Evolutionary conservation across 2,113 vertebrate genomes (phyloP).

Genomic region (Ptychochromis oligacanthus): DNA sequence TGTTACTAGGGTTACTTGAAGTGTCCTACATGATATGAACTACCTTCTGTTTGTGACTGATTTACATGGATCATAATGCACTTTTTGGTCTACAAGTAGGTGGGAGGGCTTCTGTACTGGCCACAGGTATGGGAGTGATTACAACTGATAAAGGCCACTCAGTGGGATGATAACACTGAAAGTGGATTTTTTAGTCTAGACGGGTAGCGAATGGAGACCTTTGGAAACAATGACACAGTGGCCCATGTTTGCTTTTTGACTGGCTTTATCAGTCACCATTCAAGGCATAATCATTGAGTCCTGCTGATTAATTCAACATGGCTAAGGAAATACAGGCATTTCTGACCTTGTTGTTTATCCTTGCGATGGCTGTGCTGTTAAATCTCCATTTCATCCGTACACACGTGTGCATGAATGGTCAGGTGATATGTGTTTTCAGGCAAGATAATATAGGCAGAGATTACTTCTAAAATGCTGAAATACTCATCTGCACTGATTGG

Average conservation of each 20-base stretch:
- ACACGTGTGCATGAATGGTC: not conserved
- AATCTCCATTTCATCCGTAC: not conserved
- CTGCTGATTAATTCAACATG: not conserved
- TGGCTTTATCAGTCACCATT: not conserved
- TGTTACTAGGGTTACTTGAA: not conserved
- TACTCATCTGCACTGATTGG: not conserved
- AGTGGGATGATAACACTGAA: slow-evolving; percentile 10
- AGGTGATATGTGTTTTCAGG: not conserved
- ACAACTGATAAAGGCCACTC: not conserved
- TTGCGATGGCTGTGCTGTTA: not conserved
- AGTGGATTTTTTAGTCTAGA: slow-evolving; percentile 3
- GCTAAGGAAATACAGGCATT: not conserved
- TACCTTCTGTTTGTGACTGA: not conserved
- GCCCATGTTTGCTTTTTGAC: slow-evolving; percentile 1
- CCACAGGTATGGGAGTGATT: not conserved
- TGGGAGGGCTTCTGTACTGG: not conserved
- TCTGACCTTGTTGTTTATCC: not conserved
- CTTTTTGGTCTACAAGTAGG: not conserved
- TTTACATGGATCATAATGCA: not conserved
- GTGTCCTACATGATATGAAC: not conserved
- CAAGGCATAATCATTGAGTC: not conserved
- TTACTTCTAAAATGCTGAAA: no score
- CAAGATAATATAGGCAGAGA: not conserved
- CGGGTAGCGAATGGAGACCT: not conserved
- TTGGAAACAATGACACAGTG: not conserved